Evolutionary conservation across 2,797 vertebrate species (phyloP).

Genomic region (Sebastes taczanowskii): DNA sequence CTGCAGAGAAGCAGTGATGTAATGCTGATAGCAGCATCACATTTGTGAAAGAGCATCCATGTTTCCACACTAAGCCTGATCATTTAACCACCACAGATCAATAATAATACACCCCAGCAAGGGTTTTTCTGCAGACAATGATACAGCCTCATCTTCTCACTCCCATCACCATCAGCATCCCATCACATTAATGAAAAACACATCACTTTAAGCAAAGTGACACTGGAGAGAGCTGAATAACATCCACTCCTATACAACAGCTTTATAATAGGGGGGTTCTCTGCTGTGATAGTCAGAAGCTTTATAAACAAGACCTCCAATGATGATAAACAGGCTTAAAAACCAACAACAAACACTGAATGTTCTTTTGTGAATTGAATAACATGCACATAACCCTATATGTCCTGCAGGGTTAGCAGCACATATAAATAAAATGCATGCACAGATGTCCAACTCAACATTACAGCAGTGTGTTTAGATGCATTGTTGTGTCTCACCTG

Average conservation of each 20-base stretch:
- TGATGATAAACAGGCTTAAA: background rate
- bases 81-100: slow-evolving; percentile 70
- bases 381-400: fast-evolving
- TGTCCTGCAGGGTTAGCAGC: fast-evolving
- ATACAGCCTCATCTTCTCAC: slow-evolving; percentile 2
- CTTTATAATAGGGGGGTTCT: background rate
- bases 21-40: slow-evolving; percentile 76
- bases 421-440: background rate
- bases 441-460: background rate
- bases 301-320: background rate
- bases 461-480: background rate
- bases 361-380: background rate
- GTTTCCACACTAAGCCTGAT: slow-evolving; percentile 73
- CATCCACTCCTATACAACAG: background rate
- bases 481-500: slow-evolving; percentile 72
- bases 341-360: background rate
- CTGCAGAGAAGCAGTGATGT: slow-evolving; percentile 77
- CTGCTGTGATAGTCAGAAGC: background rate
- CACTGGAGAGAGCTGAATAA: background rate
- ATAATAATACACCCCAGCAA: slow-evolving; percentile 33
- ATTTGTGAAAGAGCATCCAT: slow-evolving; percentile 72
- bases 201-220: slow-evolving; percentile 8
- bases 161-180: background rate
- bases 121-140: background rate
- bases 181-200: slow-evolving; percentile 41